Evolutionary conservation across 2,113 vertebrate genomes (phyloP), one percentile per base, ranked within the genome.

Genomic region (Tinamus guttatus): DNA sequence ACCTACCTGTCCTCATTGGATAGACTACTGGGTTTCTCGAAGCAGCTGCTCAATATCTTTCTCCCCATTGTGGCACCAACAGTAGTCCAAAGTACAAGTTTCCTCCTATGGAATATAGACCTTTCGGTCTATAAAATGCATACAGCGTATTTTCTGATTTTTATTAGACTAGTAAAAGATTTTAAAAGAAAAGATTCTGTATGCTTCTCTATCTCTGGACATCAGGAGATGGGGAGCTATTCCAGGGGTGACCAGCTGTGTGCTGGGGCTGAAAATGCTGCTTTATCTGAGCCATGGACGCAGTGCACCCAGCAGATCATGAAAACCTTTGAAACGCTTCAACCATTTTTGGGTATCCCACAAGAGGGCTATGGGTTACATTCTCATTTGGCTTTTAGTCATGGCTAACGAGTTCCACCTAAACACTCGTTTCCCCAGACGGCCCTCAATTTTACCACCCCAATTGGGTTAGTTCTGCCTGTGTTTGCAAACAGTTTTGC

Each of bases 131-230:
- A 93, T 97, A 96, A 96, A 97, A 82, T 89, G 89, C 93, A 85
- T 95, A 58, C 62, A 81, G 79, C 80, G n/a, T 93, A 89, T 85
- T 71, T 94, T 96, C 85, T 92, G 93, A 75, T 91, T 94, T 96
- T 97, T 96, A 96, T 96, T 96, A 94, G 79, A 62, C 95, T 94
- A 81, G 78, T 97, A 95, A 97, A 97, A 96, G 88, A 89, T 92
- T n/a, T n/a, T n/a, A n/a, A n/a, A n/a, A n/a, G n/a, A 96, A 95
- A 82, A 63, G 91, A 93, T 97, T 94, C 95, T 87, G 70, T 94
- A 52, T 88, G 92, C 92, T 92, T 91, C 93, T 94, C 78, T 94
- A 88, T 96, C 76, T 71, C 64, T 90, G 87, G 85, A 93, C 27
- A 0, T 13, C 80, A 60, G 47, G 81, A 32, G 75, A 83, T 69